Percentiles rank a stretch among this genome's conserved stretches.
phyloP scores from a whole-genome alignment of 2,797 vertebrate genomes.

The Sebastiscus albofasciatus region DNA sequence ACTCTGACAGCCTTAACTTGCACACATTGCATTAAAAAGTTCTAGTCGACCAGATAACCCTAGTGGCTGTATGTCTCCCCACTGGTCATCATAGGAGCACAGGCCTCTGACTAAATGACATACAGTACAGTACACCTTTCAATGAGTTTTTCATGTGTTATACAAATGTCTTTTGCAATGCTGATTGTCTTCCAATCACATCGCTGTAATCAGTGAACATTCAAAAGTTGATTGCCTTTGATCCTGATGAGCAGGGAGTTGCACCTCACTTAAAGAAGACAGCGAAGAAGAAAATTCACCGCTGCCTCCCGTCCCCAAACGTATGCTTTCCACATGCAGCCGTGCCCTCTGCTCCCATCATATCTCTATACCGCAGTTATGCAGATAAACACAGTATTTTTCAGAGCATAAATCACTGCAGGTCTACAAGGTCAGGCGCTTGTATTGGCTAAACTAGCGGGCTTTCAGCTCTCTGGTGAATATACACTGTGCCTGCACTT shows the following conservation, averaged over 20 bases:
- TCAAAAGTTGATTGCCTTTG: conserved; percentile 18
- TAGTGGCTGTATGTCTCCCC: background rate
- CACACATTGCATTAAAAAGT: too few species aligned
- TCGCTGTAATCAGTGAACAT: conserved; percentile 23
- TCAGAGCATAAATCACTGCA: background rate
- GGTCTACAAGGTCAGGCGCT: conserved; percentile 8
- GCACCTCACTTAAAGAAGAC: background rate
- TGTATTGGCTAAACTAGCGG: background rate
- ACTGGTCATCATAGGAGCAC: background rate
- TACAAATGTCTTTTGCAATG: background rate
- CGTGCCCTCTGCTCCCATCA: background rate
- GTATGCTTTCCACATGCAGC: background rate
- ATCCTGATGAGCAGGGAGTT: background rate
- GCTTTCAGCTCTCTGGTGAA: background rate
- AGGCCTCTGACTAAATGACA: background rate
- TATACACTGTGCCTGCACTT: background rate
- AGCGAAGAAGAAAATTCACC: background rate
- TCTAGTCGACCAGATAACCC: background rate
- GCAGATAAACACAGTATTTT: background rate
- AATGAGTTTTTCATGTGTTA: background rate
- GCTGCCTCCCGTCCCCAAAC: background rate
- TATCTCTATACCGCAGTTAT: background rate
- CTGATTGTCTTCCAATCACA: conserved; percentile 5
- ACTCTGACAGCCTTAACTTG: too few species aligned
- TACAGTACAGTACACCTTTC: background rate